Conservation (phyloP, 2,113 vertebrate species). For the Psammodynastes pulverulentus region DNA sequence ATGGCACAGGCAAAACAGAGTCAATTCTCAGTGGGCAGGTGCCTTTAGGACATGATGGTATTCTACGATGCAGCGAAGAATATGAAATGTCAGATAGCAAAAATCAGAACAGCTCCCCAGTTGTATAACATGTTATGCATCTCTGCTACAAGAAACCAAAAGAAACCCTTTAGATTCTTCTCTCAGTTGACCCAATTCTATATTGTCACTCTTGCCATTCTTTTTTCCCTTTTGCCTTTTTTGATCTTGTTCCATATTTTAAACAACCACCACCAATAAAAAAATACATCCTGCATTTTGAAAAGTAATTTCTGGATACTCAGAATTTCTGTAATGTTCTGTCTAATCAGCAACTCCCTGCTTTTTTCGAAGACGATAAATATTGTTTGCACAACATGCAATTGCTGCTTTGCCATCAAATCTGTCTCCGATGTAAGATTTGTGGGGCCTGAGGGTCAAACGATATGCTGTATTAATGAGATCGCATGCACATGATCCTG, state of each 20-base stretch:
- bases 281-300: constrained; percentile 37
- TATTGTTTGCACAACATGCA: background rate
- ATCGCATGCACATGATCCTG: background rate
- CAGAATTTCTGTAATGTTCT: constrained; percentile 28
- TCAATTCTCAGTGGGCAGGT: constrained; percentile 47
- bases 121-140: constrained; percentile 18
- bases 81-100: constrained; percentile 37
- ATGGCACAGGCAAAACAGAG: constrained; percentile 62
- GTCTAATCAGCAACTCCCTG: constrained; percentile 46
- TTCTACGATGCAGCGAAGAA: constrained; percentile 25
- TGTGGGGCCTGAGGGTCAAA: background rate
- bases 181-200: constrained; percentile 34
- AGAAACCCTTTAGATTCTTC: constrained; percentile 35
- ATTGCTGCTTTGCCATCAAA: background rate
- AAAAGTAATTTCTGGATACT: constrained; percentile 7
- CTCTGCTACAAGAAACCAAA: constrained; percentile 6
- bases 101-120: constrained; percentile 36
- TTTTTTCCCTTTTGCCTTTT: background rate
- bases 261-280: constrained; percentile 3
- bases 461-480: background rate
- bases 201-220: constrained; percentile 30
- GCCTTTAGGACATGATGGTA: constrained; percentile 54
- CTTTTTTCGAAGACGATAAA: constrained; percentile 38
- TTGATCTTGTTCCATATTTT: background rate
- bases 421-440: background rate